Evolutionary conservation across 2,113 vertebrate genomes (phyloP), one percentile per base, ranked within the genome.

Genomic region (Saimiri boliviensis): DNA sequence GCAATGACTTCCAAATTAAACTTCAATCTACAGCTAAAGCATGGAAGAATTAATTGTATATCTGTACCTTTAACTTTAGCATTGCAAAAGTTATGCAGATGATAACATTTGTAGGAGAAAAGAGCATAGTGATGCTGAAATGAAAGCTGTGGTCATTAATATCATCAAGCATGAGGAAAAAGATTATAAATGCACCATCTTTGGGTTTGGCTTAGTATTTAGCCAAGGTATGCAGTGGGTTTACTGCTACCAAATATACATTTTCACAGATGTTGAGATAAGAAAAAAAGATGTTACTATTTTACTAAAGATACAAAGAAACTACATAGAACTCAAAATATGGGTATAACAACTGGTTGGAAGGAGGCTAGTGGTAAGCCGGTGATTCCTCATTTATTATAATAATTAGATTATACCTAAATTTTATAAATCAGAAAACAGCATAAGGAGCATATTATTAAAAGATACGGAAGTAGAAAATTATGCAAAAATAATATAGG

Each of bases 151-250:
- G 35, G 30, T 94, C 58, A 90, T 82, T 76, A 76, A 60, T 82
- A 81, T 74, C 63, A 81, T 92, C 42, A 82, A 95, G 82, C 42
- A 23, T 66, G 35, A 83, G 47, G 80, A 54, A 74, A 77, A 70
- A 94, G 86, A 82, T 63, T 76, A 94, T 52, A 25, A n/a, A 47
- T 60, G 40, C 30, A 54, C 25, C 54, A 27, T 79, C 79, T 93
- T 89, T 74, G n/a, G 8, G n/a, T 91, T 91, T 83, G 88, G 40
- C n/a, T 92, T 94, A 16, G 49, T 77, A 42, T 52, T n/a, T 86
- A 54, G 66, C 74, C 54, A 68, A 94, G 40, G 32, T 86, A 47
- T 90, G 54, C 91, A 74, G 86, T 80, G 81, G 45, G 45, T 73
- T 93, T 86, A 74, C 35, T 94, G 82, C 82, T 76, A 35, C 74